A percentile compares a stretch with the other conserved stretches of the same genome.
Evolutionary conservation across 2,113 vertebrate genomes (phyloP).

Genomic region (Pollimyrus isidori): DNA sequence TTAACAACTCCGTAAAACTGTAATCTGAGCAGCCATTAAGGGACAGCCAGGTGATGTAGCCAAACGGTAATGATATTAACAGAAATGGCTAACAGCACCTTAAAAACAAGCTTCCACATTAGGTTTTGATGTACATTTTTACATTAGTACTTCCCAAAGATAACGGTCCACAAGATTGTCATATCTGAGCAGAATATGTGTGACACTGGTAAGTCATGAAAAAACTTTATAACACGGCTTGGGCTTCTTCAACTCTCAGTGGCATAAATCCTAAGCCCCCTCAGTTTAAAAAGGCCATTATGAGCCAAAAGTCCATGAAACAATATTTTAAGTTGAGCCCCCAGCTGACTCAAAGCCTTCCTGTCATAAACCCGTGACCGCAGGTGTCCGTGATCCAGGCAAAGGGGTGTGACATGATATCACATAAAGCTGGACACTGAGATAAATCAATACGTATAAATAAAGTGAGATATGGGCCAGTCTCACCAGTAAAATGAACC

Average conservation of each 20-base stretch:
- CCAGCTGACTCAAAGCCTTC: neutral
- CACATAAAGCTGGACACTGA: neutral
- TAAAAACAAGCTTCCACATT: neutral
- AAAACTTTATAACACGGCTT: neutral
- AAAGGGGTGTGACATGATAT: neutral
- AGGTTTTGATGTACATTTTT: neutral
- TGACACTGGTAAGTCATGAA: neutral
- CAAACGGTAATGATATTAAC: neutral
- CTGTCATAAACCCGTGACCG: neutral
- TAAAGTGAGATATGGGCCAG: neutral
- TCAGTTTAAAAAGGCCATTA: neutral
- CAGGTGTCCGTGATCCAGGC: neutral
- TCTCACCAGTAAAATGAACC: neutral
- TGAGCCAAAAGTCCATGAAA: neutral
- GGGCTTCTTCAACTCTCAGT: neutral
- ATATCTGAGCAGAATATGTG: neutral
- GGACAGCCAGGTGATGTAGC: neutral
- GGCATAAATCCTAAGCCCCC: neutral
- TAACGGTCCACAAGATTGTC: neutral
- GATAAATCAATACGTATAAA: neutral
- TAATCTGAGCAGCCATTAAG: neutral
- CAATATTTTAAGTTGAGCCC: neutral
- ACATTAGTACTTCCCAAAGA: neutral
- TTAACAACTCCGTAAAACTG: neutral
- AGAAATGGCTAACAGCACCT: neutral